phyloP scores from a whole-genome alignment of 2,888 invertebrate genomes.

The Catotricha subobsoleta region DNA sequence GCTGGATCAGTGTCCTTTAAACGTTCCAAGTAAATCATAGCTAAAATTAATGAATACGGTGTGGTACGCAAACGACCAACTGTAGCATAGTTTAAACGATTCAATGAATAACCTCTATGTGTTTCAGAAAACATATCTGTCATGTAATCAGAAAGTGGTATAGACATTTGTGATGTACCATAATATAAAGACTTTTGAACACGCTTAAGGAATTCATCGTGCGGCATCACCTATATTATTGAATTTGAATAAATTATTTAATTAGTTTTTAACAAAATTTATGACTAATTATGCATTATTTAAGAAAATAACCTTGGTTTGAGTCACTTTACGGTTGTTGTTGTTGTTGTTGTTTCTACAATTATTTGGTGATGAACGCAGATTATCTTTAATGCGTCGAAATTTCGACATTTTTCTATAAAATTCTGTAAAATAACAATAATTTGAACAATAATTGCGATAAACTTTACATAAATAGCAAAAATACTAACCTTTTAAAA shows the following conservation, averaged over 20 bases:
- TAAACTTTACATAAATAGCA: too few relatives aligned
- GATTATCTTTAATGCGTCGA: neutral
- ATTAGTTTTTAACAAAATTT: neutral
- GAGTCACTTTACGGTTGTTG: neutral
- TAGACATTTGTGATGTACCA: conserved; percentile 31
- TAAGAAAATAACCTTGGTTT: neutral
- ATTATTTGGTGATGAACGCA: neutral
- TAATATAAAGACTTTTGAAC: conserved; percentile 81
- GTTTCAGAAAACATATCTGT: conserved; percentile 68
- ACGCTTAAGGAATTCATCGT: conserved; percentile 60
- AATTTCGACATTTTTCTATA: conserved; percentile 4
- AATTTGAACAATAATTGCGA: too few relatives aligned
- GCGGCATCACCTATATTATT: conserved; percentile 27
- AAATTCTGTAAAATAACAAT: too few relatives aligned
- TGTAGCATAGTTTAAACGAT: conserved; percentile 56
- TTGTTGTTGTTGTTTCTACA: neutral
- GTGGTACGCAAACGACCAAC: conserved; percentile 67
- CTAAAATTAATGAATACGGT: conserved; percentile 82
- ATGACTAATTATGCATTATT: neutral
- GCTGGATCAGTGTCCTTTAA: conserved; percentile 63
- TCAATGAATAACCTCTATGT: conserved; percentile 55
- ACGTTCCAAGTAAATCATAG: conserved; percentile 83
- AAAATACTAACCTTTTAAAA: too few relatives aligned
- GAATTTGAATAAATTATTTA: neutral
- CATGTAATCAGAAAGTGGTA: conserved; percentile 50